phyloP scores from a whole-genome alignment of 2,113 vertebrate species.

The Forbesichthys papilliferus region DNA sequence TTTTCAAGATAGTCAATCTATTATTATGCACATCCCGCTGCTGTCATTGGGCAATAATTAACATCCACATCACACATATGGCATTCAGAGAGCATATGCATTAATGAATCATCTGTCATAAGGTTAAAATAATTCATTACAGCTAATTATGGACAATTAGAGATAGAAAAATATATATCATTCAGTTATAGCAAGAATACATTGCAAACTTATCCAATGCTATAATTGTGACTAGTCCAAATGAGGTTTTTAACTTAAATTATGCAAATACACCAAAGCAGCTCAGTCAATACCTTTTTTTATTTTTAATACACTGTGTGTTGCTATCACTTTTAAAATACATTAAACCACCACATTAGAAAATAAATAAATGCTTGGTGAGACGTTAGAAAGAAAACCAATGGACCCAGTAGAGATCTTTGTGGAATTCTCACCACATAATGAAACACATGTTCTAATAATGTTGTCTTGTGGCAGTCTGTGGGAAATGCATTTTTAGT shows the following conservation, averaged over 20 bases:
- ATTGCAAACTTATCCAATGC: conserved; percentile 9
- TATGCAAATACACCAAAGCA: conserved; percentile 16
- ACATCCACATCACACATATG: conserved; percentile 40
- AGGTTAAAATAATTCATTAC: conserved; percentile 56
- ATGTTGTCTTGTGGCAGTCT: conserved; percentile 59
- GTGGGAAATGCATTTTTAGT: conserved; percentile 52
- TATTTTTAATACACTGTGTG: too few relatives aligned
- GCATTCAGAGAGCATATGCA: conserved; percentile 27
- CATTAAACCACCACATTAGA: too few relatives aligned
- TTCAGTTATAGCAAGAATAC: conserved; percentile 43
- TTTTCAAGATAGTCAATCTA: background rate
- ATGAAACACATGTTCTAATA: conserved; percentile 53
- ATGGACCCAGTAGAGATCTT: background rate
- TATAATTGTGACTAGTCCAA: conserved; percentile 31
- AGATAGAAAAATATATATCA: conserved; percentile 35
- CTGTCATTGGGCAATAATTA: conserved; percentile 7
- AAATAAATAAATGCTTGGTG: background rate
- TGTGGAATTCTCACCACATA: conserved; percentile 20
- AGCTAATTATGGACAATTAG: conserved; percentile 57
- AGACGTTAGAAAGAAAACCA: conserved; percentile 19
- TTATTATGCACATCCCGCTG: background rate
- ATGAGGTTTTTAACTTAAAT: conserved; percentile 1
- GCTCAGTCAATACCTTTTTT: too few relatives aligned
- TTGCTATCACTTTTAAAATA: too few relatives aligned
- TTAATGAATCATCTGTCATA: conserved; percentile 53